Evolutionary conservation across 2,797 vertebrate species (phyloP).

Genomic region (Tauraco hartlaubi): DNA sequence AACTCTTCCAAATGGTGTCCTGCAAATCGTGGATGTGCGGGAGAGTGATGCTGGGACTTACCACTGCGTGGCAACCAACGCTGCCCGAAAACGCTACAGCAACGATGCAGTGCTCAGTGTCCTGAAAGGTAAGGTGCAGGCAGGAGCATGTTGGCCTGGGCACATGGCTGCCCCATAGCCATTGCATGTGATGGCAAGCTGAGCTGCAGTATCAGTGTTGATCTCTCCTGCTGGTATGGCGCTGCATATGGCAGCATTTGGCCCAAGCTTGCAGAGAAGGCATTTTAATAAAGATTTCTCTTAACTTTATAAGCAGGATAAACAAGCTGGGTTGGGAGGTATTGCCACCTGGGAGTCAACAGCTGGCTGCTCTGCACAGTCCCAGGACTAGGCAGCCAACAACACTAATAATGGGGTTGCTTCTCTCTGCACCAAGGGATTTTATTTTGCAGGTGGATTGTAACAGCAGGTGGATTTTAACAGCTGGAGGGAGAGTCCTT

Average conservation of each 20-base stretch:
- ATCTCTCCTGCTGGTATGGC: not conserved
- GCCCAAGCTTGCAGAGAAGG: not conserved
- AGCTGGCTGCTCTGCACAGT: not conserved
- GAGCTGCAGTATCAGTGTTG: not conserved
- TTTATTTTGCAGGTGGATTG: not conserved
- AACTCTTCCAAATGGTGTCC: slow-evolving; percentile 92
- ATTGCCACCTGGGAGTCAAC: not conserved
- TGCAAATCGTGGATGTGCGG: slow-evolving; percentile 91
- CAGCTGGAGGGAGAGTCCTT: not conserved
- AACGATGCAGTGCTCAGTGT: slow-evolving; percentile 86
- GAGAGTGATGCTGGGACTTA: slow-evolving; percentile 88
- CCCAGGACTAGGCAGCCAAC: not conserved
- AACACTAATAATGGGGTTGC: not conserved
- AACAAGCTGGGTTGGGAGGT: not conserved
- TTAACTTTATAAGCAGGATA: not conserved
- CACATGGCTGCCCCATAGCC: not conserved
- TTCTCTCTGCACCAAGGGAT: not conserved
- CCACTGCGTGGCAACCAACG: slow-evolving; percentile 89
- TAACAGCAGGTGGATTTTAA: not conserved
- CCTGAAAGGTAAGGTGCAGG: slow-evolving; percentile 81
- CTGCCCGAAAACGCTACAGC: slow-evolving; percentile 86
- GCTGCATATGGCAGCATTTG: not conserved
- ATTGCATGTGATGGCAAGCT: not conserved
- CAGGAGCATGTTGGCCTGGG: not conserved
- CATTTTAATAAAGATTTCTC: not conserved